phyloP scores from a whole-genome alignment of 2,113 vertebrate genomes.

The Onychostruthus taczanowskii region DNA sequence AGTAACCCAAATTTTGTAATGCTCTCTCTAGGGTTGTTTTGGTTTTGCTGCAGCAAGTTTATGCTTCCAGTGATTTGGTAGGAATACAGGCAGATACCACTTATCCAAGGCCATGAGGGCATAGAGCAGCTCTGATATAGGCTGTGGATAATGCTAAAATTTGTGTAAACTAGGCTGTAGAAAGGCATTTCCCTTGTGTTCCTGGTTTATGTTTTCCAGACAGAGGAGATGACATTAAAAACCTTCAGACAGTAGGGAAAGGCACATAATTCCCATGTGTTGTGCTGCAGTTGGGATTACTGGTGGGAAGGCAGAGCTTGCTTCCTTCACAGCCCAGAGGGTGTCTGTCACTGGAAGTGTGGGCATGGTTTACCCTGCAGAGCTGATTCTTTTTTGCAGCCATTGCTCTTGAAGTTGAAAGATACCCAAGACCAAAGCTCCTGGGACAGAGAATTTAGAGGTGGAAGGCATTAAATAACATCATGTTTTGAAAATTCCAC shows the following conservation, averaged over 20 bases:
- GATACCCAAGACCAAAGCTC: neutral
- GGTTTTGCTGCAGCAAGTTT: neutral
- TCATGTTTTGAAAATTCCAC: neutral
- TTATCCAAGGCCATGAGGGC: neutral
- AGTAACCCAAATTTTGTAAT: neutral
- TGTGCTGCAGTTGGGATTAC: neutral
- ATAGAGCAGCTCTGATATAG: neutral
- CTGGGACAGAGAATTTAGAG: neutral
- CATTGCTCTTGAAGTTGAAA: neutral
- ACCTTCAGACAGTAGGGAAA: neutral
- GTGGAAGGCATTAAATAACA: neutral
- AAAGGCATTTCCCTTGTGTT: neutral
- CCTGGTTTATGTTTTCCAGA: neutral
- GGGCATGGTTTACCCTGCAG: neutral
- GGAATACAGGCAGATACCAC: neutral
- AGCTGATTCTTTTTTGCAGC: neutral
- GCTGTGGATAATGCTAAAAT: neutral
- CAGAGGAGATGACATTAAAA: neutral
- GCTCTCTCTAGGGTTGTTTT: neutral
- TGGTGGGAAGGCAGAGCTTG: neutral
- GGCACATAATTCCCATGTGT: accelerated
- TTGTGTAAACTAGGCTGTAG: neutral
- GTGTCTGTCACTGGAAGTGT: neutral
- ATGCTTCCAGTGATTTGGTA: neutral
- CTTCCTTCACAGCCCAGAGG: neutral